phyloP scores from a whole-genome alignment of 2,888 invertebrate genomes.

The Ischnus inquisitorius region DNA sequence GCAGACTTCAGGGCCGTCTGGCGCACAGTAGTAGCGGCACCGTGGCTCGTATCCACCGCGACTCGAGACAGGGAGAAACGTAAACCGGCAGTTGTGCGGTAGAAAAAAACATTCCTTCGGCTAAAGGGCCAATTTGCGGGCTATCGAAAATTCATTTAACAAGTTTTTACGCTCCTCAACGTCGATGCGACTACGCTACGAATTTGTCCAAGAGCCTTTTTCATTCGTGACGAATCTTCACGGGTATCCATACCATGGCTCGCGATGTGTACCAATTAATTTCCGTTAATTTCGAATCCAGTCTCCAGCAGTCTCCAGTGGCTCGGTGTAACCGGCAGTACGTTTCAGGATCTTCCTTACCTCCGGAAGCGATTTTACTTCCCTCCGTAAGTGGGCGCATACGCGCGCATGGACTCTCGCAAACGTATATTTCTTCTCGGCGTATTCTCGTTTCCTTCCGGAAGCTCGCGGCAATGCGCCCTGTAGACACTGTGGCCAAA shows the following conservation, averaged over 20 bases:
- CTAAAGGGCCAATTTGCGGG: neutral
- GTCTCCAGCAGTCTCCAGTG: conserved; percentile 75
- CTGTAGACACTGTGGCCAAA: conserved; percentile 78
- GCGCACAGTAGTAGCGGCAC: conserved; percentile 40
- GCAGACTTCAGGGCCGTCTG: conserved; percentile 67
- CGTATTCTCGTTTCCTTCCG: conserved; percentile 50
- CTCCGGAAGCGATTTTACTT: neutral
- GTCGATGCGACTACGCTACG: neutral
- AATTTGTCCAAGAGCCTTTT: no score
- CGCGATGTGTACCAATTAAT: conserved; percentile 84
- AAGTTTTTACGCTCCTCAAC: neutral
- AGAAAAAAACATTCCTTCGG: neutral
- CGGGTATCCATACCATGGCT: no score
- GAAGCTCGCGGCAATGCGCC: conserved; percentile 70
- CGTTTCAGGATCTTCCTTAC: conserved; percentile 10
- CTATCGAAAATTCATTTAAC: neutral
- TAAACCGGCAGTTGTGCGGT: conserved; percentile 20
- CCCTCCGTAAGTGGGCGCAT: neutral
- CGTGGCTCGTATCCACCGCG: conserved; percentile 47
- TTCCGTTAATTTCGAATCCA: conserved; percentile 84
- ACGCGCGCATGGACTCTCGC: conserved; percentile 8
- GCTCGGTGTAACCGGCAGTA: conserved; percentile 1
- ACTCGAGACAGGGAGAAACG: conserved; percentile 43
- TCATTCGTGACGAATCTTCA: conserved; percentile 2
- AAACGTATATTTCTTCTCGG: conserved; percentile 34